Evolutionary conservation across 2,113 vertebrate genomes (phyloP).

Genomic region (Pseudonaja textilis): DNA sequence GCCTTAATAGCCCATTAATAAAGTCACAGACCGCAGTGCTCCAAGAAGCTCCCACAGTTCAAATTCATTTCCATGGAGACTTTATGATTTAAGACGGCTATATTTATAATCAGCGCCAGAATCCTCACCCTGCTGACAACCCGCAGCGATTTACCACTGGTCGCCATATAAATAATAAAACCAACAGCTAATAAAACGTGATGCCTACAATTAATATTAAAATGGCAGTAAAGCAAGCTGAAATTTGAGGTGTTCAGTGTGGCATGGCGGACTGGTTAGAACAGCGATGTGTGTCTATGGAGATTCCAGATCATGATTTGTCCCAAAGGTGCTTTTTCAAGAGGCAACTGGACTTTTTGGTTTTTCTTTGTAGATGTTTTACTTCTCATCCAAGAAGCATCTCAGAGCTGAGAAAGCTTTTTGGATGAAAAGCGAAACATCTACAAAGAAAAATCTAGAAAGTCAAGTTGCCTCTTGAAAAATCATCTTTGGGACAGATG

Average conservation of each 20-base stretch:
- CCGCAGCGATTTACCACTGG: not conserved
- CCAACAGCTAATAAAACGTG: not conserved
- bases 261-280: not conserved
- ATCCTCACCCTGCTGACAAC: not conserved
- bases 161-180: not conserved
- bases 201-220: not conserved
- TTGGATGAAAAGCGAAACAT: too few species aligned
- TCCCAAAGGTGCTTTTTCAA: too few species aligned
- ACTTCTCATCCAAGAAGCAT: too few species aligned
- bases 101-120: not conserved
- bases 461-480: too few species aligned
- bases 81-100: not conserved
- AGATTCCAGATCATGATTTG: too few species aligned
- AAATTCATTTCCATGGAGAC: not conserved
- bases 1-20: not conserved
- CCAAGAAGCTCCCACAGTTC: not conserved
- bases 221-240: not conserved
- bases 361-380: too few species aligned
- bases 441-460: too few species aligned
- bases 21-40: not conserved
- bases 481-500: not conserved
- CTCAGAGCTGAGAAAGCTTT: too few species aligned
- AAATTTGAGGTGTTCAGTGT: not conserved
- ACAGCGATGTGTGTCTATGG: too few species aligned
- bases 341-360: too few species aligned